These are phyloP conservation scores for Theristicus caerulescens DNA, from an alignment of 2,113 vertebrate genomes.

Conservation along the genomic window DNA sequence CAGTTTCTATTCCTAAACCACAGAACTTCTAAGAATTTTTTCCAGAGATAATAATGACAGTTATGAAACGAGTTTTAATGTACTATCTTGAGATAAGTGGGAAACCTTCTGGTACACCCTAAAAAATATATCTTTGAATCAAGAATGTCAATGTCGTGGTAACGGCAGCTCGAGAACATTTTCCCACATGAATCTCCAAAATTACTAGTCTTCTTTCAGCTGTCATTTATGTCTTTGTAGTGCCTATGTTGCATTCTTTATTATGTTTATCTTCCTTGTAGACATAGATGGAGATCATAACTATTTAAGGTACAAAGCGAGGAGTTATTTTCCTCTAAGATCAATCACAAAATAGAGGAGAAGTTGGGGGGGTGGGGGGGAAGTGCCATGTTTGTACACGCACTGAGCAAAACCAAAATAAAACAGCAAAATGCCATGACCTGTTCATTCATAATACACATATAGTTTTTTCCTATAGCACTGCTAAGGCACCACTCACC, in stretches of 20 bases:
- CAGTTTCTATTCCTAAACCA: background rate
- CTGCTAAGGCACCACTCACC: background rate
- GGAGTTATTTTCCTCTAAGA: background rate
- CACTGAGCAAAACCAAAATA: background rate
- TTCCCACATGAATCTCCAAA: background rate
- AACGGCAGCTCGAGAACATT: background rate
- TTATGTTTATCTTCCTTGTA: background rate
- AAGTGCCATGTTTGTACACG: background rate
- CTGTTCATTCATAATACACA: background rate
- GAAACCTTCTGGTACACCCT: background rate
- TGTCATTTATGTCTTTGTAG: background rate
- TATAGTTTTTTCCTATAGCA: background rate
- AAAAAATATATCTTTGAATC: background rate
- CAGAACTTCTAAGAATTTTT: background rate
- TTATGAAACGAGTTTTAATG: background rate
- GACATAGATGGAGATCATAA: background rate
- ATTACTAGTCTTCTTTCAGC: background rate
- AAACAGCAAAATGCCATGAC: background rate
- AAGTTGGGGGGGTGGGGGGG: background rate
- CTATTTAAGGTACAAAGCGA: background rate
- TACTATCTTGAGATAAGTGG: background rate
- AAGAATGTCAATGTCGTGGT: background rate
- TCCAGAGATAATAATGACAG: background rate
- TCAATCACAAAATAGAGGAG: background rate
- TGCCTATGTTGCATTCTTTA: background rate